Conservation (phyloP, 1,140 invertebrate genomes). For the Proctacanthus coquilletti region DNA sequence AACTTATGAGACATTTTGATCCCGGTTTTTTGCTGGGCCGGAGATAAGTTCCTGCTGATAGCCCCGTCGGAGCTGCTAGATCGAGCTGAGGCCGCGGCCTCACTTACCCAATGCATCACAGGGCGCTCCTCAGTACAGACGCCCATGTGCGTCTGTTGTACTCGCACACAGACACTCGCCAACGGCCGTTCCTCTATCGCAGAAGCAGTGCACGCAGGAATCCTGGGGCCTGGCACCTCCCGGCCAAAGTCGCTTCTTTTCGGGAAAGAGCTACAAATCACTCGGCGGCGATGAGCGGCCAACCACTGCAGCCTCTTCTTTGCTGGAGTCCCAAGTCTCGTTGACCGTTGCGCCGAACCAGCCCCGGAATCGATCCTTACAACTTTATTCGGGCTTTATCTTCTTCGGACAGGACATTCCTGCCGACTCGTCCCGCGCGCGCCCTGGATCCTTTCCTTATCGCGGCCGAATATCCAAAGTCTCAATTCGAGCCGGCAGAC, state of each 20-base stretch:
- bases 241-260: not conserved
- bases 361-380: too few species aligned
- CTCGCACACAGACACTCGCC: slow-evolving; percentile 28
- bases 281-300: too few species aligned
- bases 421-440: slow-evolving; percentile 3
- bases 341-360: too few species aligned
- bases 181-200: slow-evolving; percentile 20
- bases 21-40: too few species aligned
- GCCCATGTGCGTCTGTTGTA: slow-evolving; percentile 32
- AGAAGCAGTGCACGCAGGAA: not conserved
- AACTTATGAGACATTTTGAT: too few species aligned
- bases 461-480: not conserved
- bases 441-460: slow-evolving; percentile 2
- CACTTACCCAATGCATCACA: slow-evolving; percentile 33
- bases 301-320: not conserved
- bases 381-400: too few species aligned
- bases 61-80: too few species aligned
- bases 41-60: too few species aligned
- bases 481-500: not conserved
- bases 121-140: slow-evolving; percentile 32
- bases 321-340: not conserved
- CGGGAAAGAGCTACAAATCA: not conserved
- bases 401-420: not conserved
- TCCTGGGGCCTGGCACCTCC: not conserved
- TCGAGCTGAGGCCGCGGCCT: too few species aligned